Evolutionary conservation across 1,140 invertebrate species (phyloP).

Genomic region (Xylocopa sonorina): DNA sequence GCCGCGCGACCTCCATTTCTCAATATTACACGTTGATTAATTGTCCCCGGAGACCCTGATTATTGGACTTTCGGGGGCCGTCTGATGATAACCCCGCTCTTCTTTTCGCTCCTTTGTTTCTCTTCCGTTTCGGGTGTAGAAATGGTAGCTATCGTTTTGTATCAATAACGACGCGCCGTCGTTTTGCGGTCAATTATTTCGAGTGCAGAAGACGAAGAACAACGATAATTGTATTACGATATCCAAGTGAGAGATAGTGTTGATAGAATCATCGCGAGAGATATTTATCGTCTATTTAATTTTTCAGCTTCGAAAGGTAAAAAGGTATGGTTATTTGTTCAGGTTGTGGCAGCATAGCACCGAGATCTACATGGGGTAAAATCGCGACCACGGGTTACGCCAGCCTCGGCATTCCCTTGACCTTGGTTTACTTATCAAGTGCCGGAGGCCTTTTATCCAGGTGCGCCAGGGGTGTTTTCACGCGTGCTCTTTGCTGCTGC

Average conservation of each 20-base stretch:
- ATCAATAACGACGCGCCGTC: too few species aligned
- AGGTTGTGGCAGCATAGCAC: conserved; percentile 95
- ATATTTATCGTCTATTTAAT: too few species aligned
- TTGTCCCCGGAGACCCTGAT: background rate
- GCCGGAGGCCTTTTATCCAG: conserved; percentile 91
- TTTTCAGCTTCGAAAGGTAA: too few species aligned
- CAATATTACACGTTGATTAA: conserved; percentile 44
- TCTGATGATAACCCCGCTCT: too few species aligned
- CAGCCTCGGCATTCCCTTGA: conserved; percentile 94
- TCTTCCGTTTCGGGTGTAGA: too few species aligned
- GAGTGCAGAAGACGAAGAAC: too few species aligned
- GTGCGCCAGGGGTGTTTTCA: conserved; percentile 93
- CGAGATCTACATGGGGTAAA: conserved; percentile 90
- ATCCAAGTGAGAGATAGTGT: too few species aligned
- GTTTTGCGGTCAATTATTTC: too few species aligned
- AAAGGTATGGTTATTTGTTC: too few species aligned
- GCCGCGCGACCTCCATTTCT: background rate
- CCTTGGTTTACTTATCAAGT: conserved; percentile 93
- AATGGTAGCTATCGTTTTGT: background rate
- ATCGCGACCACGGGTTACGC: conserved; percentile 95
- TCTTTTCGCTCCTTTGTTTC: too few species aligned
- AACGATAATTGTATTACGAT: too few species aligned
- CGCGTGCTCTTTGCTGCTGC: conserved; percentile 90
- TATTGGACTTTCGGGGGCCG: background rate
- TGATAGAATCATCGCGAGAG: too few species aligned